Evolutionary conservation across 2,888 invertebrate genomes (phyloP).

Genomic region (Hypomecis punctinalis): DNA sequence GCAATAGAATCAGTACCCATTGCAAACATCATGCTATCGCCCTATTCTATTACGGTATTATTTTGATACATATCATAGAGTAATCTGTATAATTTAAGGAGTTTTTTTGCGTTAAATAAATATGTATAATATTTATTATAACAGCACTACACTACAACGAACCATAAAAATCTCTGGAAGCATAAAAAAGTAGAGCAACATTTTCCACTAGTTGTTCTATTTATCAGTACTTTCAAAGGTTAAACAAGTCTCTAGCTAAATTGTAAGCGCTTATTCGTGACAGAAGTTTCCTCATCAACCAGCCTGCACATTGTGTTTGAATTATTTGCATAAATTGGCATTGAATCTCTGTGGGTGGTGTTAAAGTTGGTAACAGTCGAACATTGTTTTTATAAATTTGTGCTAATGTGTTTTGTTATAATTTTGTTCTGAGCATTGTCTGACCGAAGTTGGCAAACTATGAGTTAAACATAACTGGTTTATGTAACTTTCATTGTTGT

Average conservation of each 20-base stretch:
- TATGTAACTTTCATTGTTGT: conserved; percentile 28
- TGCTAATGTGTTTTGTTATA: conserved; percentile 41
- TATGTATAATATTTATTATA: no score
- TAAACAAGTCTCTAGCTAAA: conserved; percentile 38
- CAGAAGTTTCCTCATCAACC: conserved; percentile 44
- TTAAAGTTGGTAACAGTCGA: conserved; percentile 28
- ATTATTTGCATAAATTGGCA: conserved; percentile 62
- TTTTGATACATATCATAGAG: conserved; percentile 5
- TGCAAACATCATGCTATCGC: not conserved
- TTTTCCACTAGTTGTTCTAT: not conserved
- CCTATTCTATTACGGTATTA: not conserved
- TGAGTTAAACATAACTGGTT: conserved; percentile 26
- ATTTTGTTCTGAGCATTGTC: conserved; percentile 30
- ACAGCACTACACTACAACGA: no score
- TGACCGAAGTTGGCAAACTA: conserved; percentile 22
- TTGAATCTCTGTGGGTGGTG: conserved; percentile 51
- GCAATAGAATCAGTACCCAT: conserved; percentile 2
- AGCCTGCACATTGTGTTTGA: conserved; percentile 52
- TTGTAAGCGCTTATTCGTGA: conserved; percentile 40
- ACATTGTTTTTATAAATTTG: conserved; percentile 48
- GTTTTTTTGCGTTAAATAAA: no score
- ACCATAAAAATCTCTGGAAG: not conserved
- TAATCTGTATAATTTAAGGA: not conserved
- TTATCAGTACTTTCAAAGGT: conserved; percentile 37
- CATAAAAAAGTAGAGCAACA: conserved; percentile 9